These are phyloP conservation scores for Halocaridina rubra DNA, from an alignment of 2,888 invertebrate species.

Conservation along the genomic window DNA sequence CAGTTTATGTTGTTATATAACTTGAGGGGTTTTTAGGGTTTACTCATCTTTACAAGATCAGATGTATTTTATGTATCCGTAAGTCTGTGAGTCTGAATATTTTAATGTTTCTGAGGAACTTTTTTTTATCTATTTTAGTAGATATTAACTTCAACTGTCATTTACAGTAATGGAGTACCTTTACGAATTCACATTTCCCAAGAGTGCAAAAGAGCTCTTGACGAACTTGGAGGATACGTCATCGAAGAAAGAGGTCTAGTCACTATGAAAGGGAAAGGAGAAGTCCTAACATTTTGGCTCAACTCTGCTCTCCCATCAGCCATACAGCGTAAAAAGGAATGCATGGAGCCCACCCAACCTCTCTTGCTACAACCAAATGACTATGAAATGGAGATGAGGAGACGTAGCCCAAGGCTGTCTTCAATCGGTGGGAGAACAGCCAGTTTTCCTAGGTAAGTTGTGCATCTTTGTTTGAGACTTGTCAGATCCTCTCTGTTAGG, in stretches of 20 bases:
- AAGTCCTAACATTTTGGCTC: constrained; percentile 79
- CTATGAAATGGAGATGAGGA: constrained; percentile 20
- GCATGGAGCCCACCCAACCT: not conserved
- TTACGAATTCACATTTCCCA: constrained; percentile 82
- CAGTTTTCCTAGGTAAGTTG: constrained; percentile 33
- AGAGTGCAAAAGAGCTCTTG: constrained; percentile 76
- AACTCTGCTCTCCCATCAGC: constrained; percentile 69
- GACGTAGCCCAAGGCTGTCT: constrained; percentile 36
- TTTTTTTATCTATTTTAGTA: too few relatives aligned
- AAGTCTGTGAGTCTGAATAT: too few relatives aligned
- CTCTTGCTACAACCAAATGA: constrained; percentile 24
- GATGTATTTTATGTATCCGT: too few relatives aligned
- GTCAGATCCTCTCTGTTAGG: not conserved
- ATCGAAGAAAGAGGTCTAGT: constrained; percentile 80
- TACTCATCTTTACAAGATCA: too few relatives aligned
- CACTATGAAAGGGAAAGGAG: constrained; percentile 83
- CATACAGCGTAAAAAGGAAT: constrained; percentile 66
- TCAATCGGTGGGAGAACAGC: constrained; percentile 13
- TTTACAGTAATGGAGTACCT: constrained; percentile 68
- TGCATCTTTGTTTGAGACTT: not conserved
- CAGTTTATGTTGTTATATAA: too few relatives aligned
- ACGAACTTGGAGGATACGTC: constrained; percentile 79
- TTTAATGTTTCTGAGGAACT: too few relatives aligned
- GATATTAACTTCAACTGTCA: not conserved
- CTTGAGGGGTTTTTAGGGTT: too few relatives aligned